Base-by-base conservation (phyloP, 2,888 invertebrate genomes). In the Dicyrtomina minuta region DNA sequence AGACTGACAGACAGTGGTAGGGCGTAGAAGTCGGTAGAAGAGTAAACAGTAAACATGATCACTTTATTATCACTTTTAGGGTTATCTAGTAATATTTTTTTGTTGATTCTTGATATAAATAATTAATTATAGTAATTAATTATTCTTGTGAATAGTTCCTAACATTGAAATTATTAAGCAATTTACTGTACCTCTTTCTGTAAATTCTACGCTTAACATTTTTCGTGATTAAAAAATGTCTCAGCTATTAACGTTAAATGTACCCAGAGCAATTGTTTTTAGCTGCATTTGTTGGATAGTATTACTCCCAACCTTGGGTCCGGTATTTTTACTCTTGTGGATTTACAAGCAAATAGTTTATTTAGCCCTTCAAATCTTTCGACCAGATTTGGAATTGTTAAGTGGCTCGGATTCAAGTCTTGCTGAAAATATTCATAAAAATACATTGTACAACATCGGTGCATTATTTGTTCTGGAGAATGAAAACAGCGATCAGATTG, bases 381-480 rank as follows among this genome's bases (percentile, higher is more conserved):
- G 49, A 12, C 65, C 65, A 2, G 20, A 65, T 51, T 46, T 26
- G 15, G 17, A 33, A 15, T 53, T 65, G n/a, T 33, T 66, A 8
- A 56, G n/a, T 26, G 10, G 17, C 13, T 8, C 66, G 6, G 66
- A 66, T 33, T 8, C 58, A 22, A 44, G 41, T 20, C 26, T 66
- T 2, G 44, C 24, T 55, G 66, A 66, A 3, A 24, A 55, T 43
- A 4, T 58, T 6, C 22, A 26, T 5, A 39, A 24, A 17, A 58
- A 26, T 24, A 39, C 58, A 4, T 41, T 56, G 51, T 66, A 66
- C 22, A 66, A 56, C 22, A 55, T 66, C 15, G 66, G 66, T 10
- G 26, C 56, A 17, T 3, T 56, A n/a, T 41, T 66, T 15, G n/a
- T 56, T 3, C 26, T 66, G 3, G 66, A 58, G 12, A 26, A 20